Evolutionary conservation across 2,888 invertebrate genomes (phyloP), one percentile per base, ranked within the genome.

Genomic region (Brenthis daphne): DNA sequence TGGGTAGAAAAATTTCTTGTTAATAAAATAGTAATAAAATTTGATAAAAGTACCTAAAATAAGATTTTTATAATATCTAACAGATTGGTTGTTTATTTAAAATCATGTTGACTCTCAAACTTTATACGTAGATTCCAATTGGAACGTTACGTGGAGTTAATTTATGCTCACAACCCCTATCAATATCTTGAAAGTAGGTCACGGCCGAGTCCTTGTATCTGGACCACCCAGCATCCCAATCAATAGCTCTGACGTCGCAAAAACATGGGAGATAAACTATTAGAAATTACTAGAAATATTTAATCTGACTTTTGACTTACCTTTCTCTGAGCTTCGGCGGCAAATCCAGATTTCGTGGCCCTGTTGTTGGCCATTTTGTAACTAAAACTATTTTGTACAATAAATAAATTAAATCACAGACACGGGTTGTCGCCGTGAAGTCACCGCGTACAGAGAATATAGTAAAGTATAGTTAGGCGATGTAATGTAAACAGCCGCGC

Each of bases 321-420:
- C 96, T 98, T 98, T 86, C 97, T 95, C 92, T 98, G 98, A 65
- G 98, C 98, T 89, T 98, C 98, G 70, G 98, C 98, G 79, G 98
- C 98, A 94, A 98, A 97, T 95, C 98, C 98, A 83, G 97, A 97
- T 90, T 97, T 97, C 71, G 97, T 94, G 79, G 97, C 97, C 87
- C 98, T 94, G 94, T 96, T 95, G 89, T 94, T 95, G 79, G 97
- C 96, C 97, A 97, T 97, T 79, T 75, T 86, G 79, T 77, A 83
- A 50, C 48, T 60, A 77, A 48, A 83, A 85, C 81, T 84, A 84
- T 77, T 74, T 83, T 74, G 72, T 78, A 81, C 78, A 80, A 78
- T 84, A 80, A 82, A 78, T 84, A 84, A 84, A 85, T 84, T 81
- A 84, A 88, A 89, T 90, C 90, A 91, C 91, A 87, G 87, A 84